phyloP scores from a whole-genome alignment of 92 coral and sea anemone species.

The Metridium senile region DNA sequence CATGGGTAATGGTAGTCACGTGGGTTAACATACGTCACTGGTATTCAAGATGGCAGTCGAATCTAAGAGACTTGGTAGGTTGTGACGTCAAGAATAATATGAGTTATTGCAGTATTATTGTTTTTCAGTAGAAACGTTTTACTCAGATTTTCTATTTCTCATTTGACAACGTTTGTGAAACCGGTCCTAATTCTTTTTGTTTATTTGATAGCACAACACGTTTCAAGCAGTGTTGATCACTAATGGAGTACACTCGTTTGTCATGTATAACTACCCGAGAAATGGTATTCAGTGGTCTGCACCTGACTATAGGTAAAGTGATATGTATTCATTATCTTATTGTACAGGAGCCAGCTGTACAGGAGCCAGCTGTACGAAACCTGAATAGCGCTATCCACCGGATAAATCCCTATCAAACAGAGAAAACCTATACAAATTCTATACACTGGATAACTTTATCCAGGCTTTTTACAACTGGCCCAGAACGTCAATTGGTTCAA shows the following conservation, averaged over 20 bases:
- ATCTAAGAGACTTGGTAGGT: conserved; percentile 13
- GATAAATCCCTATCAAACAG: no score
- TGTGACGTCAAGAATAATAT: neutral
- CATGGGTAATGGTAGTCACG: conserved; percentile 56
- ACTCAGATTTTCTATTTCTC: neutral
- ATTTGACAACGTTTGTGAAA: neutral
- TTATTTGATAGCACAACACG: conserved; percentile 42
- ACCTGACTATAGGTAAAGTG: conserved; percentile 30
- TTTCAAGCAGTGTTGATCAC: conserved; percentile 68
- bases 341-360: neutral
- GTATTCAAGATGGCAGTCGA: neutral
- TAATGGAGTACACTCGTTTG: conserved; percentile 49
- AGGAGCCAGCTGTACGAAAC: neutral
- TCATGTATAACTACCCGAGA: conserved; percentile 59
- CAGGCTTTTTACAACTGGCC: no score
- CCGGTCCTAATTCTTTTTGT: neutral
- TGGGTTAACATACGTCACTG: conserved; percentile 52
- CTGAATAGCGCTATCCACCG: neutral
- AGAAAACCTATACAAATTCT: no score
- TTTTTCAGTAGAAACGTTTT: neutral
- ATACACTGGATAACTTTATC: no score
- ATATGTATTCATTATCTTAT: no score
- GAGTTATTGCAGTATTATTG: neutral
- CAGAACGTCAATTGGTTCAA: no score
- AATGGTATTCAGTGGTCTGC: conserved; percentile 59